A percentile compares a stretch with the other conserved stretches of the same genome.
Evolutionary conservation across 2,888 invertebrate genomes (phyloP).

Genomic region (Osedax frankpressi): DNA sequence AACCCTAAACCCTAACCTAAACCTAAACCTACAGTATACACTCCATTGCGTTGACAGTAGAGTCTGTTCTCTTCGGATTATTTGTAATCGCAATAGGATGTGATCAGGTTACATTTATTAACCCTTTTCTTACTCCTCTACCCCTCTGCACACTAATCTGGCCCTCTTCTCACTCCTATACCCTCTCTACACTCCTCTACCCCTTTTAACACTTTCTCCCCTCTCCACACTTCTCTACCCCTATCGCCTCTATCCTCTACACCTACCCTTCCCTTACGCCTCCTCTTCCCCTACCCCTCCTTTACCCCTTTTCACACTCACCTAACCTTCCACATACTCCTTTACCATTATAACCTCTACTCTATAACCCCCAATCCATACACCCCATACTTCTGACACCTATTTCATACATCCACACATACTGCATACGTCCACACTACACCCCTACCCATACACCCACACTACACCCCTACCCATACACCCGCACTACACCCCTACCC

Average conservation of each 20-base stretch:
- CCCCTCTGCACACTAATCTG: background rate
- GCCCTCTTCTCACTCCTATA: background rate
- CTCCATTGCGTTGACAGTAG: slow-evolving; percentile 65
- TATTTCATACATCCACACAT: slow-evolving; percentile 29
- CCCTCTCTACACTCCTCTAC: background rate
- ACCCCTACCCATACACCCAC: background rate
- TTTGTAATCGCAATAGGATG: slow-evolving; percentile 51
- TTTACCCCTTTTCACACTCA: background rate
- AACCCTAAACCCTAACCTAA: too few relatives aligned
- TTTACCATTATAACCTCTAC: too few relatives aligned
- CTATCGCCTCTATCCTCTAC: background rate
- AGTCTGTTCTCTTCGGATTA: slow-evolving; percentile 47
- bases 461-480: slow-evolving; percentile 24
- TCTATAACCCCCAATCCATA: background rate
- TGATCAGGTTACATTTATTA: slow-evolving; percentile 45
- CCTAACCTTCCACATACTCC: background rate
- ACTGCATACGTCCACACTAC: background rate
- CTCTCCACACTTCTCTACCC: background rate
- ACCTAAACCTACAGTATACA: slow-evolving; percentile 50
- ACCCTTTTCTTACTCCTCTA: background rate
- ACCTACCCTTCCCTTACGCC: background rate
- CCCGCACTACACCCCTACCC: too few relatives aligned
- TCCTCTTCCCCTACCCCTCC: background rate
- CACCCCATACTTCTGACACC: background rate
- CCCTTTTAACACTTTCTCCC: background rate